A percentile compares a stretch with the other conserved stretches of the same genome.
Conservation (phyloP, 2,113 vertebrate genomes). For the Glareola pratincola region DNA sequence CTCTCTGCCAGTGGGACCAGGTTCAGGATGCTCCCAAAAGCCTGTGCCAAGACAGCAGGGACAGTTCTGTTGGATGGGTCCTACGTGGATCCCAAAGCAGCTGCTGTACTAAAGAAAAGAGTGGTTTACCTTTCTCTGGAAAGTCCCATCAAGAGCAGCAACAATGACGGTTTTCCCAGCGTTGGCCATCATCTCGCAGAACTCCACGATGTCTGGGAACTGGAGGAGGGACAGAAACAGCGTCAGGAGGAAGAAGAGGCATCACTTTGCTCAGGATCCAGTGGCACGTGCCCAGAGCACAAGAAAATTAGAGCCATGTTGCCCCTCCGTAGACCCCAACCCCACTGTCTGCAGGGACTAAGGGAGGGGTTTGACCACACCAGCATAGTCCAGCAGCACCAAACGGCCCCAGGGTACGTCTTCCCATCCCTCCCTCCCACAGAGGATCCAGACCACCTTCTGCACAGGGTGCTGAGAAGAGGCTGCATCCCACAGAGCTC, state of each 20-base stretch:
- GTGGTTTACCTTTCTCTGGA: slow-evolving; percentile 89
- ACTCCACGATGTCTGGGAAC: slow-evolving; percentile 92
- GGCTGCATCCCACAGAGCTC: not conserved
- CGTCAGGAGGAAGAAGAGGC: not conserved
- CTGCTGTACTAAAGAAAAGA: not conserved
- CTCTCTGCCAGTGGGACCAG: slow-evolving; percentile 92
- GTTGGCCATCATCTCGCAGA: slow-evolving; percentile 94
- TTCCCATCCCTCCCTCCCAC: not conserved
- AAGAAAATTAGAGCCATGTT: not conserved
- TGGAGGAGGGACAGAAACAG: not conserved
- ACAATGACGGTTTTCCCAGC: slow-evolving; percentile 91
- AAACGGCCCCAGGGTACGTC: too few species aligned
- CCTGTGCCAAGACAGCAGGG: slow-evolving; percentile 13
- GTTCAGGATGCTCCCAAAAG: slow-evolving; percentile 92
- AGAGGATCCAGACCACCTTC: not conserved
- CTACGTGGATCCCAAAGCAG: not conserved
- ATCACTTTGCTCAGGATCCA: not conserved
- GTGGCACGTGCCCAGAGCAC: not conserved
- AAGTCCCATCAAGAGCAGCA: slow-evolving; percentile 93
- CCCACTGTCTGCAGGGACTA: not conserved
- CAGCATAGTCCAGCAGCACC: not conserved
- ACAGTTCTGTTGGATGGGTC: not conserved
- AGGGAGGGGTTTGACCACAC: fast-evolving
- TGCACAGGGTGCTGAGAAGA: not conserved
- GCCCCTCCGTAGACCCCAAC: not conserved